Evolutionary conservation across 1,140 invertebrate genomes (phyloP).

Genomic region (Elysia chlorotica): DNA sequence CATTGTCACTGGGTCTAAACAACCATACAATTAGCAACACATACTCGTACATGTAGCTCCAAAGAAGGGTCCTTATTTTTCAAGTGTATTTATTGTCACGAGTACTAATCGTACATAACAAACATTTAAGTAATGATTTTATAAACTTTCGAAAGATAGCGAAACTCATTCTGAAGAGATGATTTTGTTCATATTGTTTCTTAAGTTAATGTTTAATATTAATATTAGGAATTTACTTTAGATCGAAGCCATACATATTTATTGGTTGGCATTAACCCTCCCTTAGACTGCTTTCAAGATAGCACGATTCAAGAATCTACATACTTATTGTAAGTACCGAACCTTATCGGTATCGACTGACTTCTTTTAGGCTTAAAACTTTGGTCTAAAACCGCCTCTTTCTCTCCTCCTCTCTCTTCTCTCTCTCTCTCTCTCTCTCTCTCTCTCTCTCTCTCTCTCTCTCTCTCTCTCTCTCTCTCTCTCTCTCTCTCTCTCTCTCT

Average conservation of each 20-base stretch:
- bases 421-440: slow-evolving; percentile 3
- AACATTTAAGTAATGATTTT: no score
- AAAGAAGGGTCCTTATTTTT: no score
- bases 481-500: slow-evolving; percentile 3
- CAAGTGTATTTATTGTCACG: no score
- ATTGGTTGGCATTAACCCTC: not conserved
- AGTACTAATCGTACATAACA: no score
- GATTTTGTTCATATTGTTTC: no score
- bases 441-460: slow-evolving; percentile 4
- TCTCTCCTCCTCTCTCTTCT: not conserved
- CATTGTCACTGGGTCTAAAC: no score
- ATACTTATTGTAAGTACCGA: not conserved
- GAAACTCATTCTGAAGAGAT: no score
- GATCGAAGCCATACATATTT: not conserved
- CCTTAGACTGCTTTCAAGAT: not conserved
- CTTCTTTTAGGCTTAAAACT: not conserved
- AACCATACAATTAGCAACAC: no score
- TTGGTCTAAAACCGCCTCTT: not conserved
- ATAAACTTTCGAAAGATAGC: no score
- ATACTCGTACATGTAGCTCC: no score
- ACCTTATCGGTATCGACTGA: not conserved
- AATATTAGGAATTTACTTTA: no score
- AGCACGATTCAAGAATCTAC: not conserved
- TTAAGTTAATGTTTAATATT: not conserved
- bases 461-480: not conserved